Evolutionary conservation across 2,113 vertebrate species (phyloP).

Genomic region (Pandion haliaetus): DNA sequence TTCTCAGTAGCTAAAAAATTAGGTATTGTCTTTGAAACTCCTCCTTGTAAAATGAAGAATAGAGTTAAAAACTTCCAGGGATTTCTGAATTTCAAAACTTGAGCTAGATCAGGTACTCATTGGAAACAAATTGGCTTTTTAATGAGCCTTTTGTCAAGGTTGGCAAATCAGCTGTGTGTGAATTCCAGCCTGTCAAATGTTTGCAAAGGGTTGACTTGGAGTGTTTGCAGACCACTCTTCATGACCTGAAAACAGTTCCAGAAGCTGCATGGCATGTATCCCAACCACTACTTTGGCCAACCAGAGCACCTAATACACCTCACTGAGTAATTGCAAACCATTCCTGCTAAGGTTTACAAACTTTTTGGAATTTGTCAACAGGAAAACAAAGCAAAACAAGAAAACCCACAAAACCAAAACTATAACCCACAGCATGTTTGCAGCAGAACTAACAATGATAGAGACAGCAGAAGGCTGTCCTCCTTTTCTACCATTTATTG

Average conservation of each 20-base stretch:
- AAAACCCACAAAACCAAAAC: not conserved
- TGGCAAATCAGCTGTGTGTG: conserved; percentile 20
- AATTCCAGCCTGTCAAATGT: conserved; percentile 31
- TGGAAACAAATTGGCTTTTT: not conserved
- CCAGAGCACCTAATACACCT: not conserved
- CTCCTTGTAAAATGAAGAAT: not conserved
- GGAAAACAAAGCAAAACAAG: not conserved
- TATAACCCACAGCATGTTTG: not conserved
- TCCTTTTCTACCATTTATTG: not conserved
- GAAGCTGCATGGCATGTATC: not conserved
- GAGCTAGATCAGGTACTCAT: not conserved
- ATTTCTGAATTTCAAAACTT: not conserved
- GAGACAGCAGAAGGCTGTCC: not conserved
- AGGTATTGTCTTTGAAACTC: not conserved
- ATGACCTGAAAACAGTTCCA: conserved; percentile 6
- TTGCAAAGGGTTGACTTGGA: not conserved
- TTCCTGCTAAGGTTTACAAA: not conserved
- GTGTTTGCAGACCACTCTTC: conserved; percentile 27
- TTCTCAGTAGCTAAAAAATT: not conserved
- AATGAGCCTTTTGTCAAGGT: not conserved
- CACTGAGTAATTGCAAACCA: not conserved
- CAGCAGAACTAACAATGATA: not conserved
- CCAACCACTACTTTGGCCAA: not conserved
- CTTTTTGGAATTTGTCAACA: not conserved
- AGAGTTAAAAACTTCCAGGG: not conserved